phyloP scores from a whole-genome alignment of 2,888 invertebrate species.

The Anorthoa munda region DNA sequence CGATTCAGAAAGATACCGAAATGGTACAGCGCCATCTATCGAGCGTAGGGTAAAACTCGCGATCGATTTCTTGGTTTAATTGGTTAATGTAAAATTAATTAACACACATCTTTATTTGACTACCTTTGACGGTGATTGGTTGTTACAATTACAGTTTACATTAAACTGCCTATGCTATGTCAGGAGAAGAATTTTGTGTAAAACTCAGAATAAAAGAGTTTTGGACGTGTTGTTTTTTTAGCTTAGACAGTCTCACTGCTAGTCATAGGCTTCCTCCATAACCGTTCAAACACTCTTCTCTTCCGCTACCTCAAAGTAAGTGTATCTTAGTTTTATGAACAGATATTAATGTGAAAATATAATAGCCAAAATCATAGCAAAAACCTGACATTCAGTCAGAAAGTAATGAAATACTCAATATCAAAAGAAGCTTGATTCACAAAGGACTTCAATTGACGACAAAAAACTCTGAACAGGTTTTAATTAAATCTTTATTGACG shows the following conservation, averaged over 20 bases:
- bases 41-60: too few relatives aligned
- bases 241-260: too few relatives aligned
- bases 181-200: too few relatives aligned
- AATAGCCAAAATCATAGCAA: background rate
- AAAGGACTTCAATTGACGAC: conserved; percentile 42
- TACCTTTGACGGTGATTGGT: background rate
- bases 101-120: conserved; percentile 8
- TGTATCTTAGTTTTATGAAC: background rate
- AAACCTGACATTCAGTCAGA: background rate
- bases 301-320: too few relatives aligned
- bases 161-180: too few relatives aligned
- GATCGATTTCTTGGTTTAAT: too few relatives aligned
- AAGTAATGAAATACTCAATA: conserved; percentile 12
- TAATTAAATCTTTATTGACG: conserved; percentile 55
- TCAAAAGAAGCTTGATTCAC: conserved; percentile 34
- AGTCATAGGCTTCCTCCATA: too few relatives aligned
- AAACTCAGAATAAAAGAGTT: background rate
- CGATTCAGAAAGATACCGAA: too few relatives aligned
- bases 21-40: too few relatives aligned
- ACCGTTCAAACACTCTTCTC: too few relatives aligned
- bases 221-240: too few relatives aligned
- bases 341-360: background rate
- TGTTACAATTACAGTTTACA: background rate
- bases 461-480: conserved; percentile 51
- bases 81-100: conserved; percentile 13